Percentiles rank a stretch among this genome's conserved stretches.
Conservation (phyloP, 2,797 vertebrate species). For the Garrulus glandarius region DNA sequence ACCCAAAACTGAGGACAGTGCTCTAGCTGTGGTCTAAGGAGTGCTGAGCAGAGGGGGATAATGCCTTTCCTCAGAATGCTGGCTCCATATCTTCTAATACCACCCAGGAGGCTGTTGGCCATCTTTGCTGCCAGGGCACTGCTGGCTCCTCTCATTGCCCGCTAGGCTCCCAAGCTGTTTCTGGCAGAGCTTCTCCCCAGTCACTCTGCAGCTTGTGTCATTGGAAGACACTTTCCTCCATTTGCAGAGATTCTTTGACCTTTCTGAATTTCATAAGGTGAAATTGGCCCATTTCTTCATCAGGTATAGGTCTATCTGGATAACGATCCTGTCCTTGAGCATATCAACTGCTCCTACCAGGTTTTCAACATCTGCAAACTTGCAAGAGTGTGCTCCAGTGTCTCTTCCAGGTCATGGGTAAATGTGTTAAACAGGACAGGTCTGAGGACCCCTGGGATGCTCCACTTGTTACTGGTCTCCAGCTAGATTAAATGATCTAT, state of each 20-base stretch:
- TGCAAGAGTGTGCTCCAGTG: not conserved
- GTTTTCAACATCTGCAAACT: not conserved
- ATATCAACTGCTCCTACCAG: not conserved
- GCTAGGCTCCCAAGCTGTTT: not conserved
- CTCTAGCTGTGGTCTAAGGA: not conserved
- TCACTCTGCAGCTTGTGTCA: not conserved
- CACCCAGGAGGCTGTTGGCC: not conserved
- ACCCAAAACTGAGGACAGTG: not conserved
- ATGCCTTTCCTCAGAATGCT: not conserved
- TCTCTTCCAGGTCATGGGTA: not conserved
- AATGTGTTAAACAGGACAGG: not conserved
- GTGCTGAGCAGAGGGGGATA: not conserved
- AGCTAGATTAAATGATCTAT: rapidly evolving
- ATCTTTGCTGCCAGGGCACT: not conserved
- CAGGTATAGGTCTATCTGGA: not conserved
- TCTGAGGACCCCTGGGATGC: not conserved
- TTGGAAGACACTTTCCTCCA: not conserved
- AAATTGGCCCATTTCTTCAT: not conserved
- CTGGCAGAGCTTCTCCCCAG: not conserved
- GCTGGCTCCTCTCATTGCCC: not conserved
- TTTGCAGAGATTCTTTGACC: not conserved
- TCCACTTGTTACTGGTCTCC: not conserved
- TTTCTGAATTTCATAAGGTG: not conserved
- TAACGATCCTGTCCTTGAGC: not conserved
- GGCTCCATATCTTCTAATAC: not conserved